These are phyloP conservation scores for Scalopus aquaticus DNA, from an alignment of 2,113 vertebrate species.

Conservation along the genomic window DNA sequence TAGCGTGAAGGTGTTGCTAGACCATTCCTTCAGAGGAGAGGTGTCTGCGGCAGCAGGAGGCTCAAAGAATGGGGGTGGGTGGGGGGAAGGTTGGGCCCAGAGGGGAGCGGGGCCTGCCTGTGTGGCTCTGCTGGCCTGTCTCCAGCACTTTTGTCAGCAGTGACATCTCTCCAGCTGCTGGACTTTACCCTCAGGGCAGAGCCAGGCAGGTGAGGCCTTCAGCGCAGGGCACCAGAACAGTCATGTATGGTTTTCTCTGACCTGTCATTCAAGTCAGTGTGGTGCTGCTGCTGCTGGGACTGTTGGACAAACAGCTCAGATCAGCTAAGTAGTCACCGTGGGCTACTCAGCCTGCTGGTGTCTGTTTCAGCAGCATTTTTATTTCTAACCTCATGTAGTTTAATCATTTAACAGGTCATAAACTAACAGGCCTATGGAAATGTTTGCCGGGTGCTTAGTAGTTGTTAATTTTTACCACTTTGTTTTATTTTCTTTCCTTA, in stretches of 20 bases:
- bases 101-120: neutral
- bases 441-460: neutral
- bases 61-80: accelerated
- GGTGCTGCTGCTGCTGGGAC: neutral
- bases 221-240: neutral
- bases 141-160: neutral
- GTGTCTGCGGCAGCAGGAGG: neutral
- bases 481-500: neutral
- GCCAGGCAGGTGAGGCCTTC: neutral
- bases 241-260: neutral
- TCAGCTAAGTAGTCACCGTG: too few relatives aligned
- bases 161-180: neutral
- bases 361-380: conserved; percentile 5
- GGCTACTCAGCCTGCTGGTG: neutral
- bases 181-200: neutral
- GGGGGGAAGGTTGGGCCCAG: neutral
- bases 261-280: neutral
- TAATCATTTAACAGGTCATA: conserved; percentile 38
- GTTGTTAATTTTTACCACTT: conserved; percentile 53
- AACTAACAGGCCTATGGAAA: neutral
- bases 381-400: neutral
- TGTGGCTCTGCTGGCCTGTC: neutral
- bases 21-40: neutral
- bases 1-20: neutral
- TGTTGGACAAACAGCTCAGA: neutral